Conservation (phyloP, 2,888 invertebrate species). For the Drosophila mimetica region DNA sequence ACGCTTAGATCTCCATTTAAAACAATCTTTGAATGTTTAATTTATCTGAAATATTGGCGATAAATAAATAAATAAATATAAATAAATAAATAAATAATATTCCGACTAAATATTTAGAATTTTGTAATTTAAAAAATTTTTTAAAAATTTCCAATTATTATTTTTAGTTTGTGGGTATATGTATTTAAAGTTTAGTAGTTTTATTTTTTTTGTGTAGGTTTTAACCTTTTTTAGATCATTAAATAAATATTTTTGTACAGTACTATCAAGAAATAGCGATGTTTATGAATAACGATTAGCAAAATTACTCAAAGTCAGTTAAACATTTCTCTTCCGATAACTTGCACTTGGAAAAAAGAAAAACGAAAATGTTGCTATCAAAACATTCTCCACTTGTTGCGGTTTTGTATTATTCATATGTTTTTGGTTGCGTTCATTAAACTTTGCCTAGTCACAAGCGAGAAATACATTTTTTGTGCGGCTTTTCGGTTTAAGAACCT, state of each 20-base stretch:
- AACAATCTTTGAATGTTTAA: too few species aligned
- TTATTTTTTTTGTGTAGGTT: neutral
- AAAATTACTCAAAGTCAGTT: neutral
- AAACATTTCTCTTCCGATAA: too few species aligned
- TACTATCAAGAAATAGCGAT: too few species aligned
- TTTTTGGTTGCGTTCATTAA: slow-evolving; percentile 49
- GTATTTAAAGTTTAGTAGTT: too few species aligned
- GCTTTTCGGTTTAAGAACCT: slow-evolving; percentile 44
- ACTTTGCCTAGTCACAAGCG: slow-evolving; percentile 43
- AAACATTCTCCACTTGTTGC: slow-evolving; percentile 32
- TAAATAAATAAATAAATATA: too few species aligned
- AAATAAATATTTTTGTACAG: too few species aligned
- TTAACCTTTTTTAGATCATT: neutral
- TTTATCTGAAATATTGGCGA: too few species aligned
- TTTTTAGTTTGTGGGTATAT: too few species aligned
- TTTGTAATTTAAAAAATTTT: too few species aligned
- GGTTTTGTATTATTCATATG: slow-evolving; percentile 17
- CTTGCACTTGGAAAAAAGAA: neutral
- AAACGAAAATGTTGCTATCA: slow-evolving; percentile 8
- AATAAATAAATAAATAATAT: neutral
- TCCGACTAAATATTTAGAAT: too few species aligned
- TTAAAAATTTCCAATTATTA: neutral
- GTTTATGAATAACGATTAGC: too few species aligned
- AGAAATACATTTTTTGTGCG: slow-evolving; percentile 27
- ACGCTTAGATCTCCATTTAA: neutral